Conservation (phyloP, 64 coral and sea anemone genomes). For the Montipora sp. region DNA sequence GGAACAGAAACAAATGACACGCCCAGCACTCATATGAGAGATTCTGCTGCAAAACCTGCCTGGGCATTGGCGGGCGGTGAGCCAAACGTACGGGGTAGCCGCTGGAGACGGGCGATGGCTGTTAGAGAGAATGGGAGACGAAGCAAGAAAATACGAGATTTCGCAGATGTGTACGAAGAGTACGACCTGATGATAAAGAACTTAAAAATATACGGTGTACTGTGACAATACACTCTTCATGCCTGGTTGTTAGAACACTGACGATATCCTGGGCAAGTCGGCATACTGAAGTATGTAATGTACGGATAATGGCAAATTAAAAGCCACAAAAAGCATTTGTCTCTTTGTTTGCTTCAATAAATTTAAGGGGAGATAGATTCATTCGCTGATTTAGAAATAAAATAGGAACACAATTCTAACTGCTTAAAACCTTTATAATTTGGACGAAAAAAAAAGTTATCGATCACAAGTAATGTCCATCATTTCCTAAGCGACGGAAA, state of each 20-base stretch:
- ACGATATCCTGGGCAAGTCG: background rate
- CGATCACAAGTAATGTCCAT: too few species aligned
- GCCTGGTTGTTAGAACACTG: background rate
- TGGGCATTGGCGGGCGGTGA: background rate
- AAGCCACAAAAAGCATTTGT: too few species aligned
- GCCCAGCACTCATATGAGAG: background rate
- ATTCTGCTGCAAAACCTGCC: background rate
- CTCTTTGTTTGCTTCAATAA: too few species aligned
- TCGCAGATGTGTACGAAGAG: background rate
- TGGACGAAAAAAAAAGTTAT: too few species aligned
- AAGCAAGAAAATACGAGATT: background rate
- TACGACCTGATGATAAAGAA: slow-evolving; percentile 30
- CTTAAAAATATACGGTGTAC: slow-evolving; percentile 9
- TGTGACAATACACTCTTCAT: background rate
- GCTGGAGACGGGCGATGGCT: background rate
- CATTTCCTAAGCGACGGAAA: too few species aligned
- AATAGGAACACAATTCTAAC: too few species aligned
- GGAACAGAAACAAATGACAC: background rate
- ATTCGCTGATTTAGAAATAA: too few species aligned
- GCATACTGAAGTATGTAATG: background rate
- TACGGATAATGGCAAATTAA: too few species aligned
- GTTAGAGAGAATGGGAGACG: background rate
- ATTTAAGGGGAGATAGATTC: too few species aligned
- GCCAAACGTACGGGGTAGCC: background rate
- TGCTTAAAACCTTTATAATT: too few species aligned